Conservation (phyloP, 2,797 vertebrate genomes). For the Nyctibius grandis region DNA sequence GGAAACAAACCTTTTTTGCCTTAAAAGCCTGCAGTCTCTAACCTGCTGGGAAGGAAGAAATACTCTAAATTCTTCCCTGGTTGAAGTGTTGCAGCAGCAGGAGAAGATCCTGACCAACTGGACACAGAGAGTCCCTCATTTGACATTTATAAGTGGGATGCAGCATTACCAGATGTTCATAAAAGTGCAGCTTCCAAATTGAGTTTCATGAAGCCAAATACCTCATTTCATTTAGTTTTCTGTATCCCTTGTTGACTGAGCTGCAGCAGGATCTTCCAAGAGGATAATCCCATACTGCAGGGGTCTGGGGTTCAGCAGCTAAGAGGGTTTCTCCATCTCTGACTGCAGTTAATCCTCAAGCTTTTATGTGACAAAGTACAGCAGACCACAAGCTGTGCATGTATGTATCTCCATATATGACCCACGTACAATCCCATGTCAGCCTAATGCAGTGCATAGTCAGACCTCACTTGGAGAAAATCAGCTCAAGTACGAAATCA, state of each 20-base stretch:
- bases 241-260: background rate
- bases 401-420: background rate
- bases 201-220: slow-evolving; percentile 21
- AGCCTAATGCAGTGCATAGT: background rate
- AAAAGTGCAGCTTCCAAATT: slow-evolving; percentile 20
- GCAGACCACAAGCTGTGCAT: background rate
- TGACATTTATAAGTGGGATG: slow-evolving; percentile 48
- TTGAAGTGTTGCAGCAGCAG: slow-evolving; percentile 19
- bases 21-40: background rate
- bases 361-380: background rate
- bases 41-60: slow-evolving; percentile 52
- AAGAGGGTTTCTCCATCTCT: background rate
- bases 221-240: slow-evolving; percentile 39
- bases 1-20: background rate
- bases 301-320: background rate
- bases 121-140: background rate
- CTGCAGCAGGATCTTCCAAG: background rate
- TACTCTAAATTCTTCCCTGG: slow-evolving; percentile 28
- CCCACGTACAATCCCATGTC: background rate
- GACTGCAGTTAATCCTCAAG: background rate
- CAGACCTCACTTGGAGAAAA: background rate
- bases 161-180: slow-evolving; percentile 51
- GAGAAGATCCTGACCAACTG: slow-evolving; percentile 23
- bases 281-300: background rate
- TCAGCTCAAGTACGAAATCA: background rate